These are phyloP conservation scores for Onychomys arenicola DNA, from an alignment of 2,797 vertebrate species.

Conservation along the genomic window DNA sequence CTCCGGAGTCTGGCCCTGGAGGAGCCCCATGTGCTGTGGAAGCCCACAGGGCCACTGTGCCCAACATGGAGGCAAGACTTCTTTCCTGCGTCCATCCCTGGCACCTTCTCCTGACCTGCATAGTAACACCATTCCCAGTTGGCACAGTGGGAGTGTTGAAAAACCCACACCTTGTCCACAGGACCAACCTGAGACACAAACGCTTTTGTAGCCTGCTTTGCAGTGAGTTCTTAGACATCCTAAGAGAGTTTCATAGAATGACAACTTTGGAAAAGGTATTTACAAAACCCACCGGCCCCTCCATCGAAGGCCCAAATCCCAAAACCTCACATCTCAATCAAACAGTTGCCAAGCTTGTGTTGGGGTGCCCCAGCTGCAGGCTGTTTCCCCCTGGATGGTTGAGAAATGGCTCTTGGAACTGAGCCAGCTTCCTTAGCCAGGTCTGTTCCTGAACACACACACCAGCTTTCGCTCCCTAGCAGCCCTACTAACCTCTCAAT, in stretches of 20 bases:
- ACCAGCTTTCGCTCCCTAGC: accelerated
- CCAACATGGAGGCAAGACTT: neutral
- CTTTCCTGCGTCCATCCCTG: neutral
- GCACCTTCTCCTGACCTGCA: neutral
- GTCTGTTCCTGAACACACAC: no score
- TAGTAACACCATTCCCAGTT: neutral
- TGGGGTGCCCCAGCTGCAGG: neutral
- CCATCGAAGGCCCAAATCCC: neutral
- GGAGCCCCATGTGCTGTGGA: neutral
- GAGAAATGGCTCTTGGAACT: neutral
- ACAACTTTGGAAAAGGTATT: neutral
- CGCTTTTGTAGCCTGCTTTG: no score
- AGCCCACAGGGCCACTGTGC: neutral
- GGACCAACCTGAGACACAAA: neutral
- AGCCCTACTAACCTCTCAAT: neutral
- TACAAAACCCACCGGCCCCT: accelerated
- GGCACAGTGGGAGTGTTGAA: neutral
- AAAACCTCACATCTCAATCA: neutral
- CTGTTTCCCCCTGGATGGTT: neutral
- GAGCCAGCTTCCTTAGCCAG: neutral
- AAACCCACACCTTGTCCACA: neutral
- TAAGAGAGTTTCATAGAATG: neutral
- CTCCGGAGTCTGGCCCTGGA: accelerated
- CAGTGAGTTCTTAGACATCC: accelerated
- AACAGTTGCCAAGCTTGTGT: neutral